These are phyloP conservation scores for Drosophila truncata DNA, from an alignment of 1,140 invertebrate species.

Conservation along the genomic window DNA sequence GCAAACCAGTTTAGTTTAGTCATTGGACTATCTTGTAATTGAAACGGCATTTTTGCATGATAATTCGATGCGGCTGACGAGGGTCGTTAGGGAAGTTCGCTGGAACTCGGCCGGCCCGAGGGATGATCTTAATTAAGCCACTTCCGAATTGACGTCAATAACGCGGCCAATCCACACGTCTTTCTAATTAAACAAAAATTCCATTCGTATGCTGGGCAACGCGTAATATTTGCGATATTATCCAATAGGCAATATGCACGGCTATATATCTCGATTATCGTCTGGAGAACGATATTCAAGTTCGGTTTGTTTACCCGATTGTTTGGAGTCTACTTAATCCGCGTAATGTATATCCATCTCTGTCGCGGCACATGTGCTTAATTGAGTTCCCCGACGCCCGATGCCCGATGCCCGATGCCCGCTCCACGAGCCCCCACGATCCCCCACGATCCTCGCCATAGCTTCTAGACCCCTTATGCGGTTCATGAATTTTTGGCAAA, in stretches of 20 bases:
- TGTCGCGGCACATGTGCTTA: conserved; percentile 41
- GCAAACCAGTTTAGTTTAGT: conserved; percentile 39
- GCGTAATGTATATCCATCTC: conserved; percentile 14
- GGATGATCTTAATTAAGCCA: conserved; percentile 32
- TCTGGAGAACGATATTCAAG: conserved; percentile 19
- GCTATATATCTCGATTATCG: conserved; percentile 32
- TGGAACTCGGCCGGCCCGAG: background rate
- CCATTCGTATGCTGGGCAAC: conserved; percentile 39
- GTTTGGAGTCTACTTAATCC: background rate
- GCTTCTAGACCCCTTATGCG: conserved; percentile 25
- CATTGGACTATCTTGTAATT: conserved; percentile 54
- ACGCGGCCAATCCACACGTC: conserved; percentile 15
- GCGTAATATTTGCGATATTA: conserved; percentile 18
- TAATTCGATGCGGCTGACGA: conserved; percentile 47
- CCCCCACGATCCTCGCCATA: conserved; percentile 9
- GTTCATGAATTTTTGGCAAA: conserved; percentile 55
- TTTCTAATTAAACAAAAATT: conserved; percentile 25
- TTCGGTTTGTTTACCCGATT: conserved; percentile 20
- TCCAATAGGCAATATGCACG: conserved; percentile 27
- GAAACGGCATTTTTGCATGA: conserved; percentile 77
- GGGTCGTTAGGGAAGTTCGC: conserved; percentile 42
- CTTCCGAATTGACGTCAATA: conserved; percentile 52
- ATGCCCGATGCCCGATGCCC: background rate
- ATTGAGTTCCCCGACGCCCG: conserved; percentile 10
- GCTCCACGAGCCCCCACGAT: background rate